A percentile compares a stretch with the other conserved stretches of the same genome.
Conservation (phyloP, 2,113 vertebrate genomes). For the Nerophis ophidion region DNA sequence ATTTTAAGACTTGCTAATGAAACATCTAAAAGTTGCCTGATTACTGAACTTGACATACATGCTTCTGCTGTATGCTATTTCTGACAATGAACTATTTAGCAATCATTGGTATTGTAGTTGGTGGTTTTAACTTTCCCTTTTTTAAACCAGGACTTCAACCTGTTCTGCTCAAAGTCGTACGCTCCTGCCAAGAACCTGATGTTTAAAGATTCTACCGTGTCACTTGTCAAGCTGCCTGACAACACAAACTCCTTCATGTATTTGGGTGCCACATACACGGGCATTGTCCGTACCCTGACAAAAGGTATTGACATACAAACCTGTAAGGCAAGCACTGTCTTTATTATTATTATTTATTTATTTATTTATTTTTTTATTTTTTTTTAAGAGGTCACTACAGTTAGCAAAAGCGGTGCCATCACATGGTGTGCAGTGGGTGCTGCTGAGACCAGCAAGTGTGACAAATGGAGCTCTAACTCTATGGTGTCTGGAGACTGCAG, state of each 20-base stretch:
- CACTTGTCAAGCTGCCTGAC: conserved; percentile 67
- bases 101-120: not conserved
- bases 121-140: no score
- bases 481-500: not conserved
- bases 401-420: conserved; percentile 10
- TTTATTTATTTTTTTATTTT: not conserved
- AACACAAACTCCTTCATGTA: conserved; percentile 75
- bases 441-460: conserved; percentile 77
- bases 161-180: conserved; percentile 73
- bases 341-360: not conserved
- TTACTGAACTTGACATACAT: no score
- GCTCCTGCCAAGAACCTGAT: conserved; percentile 73
- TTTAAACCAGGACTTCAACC: conserved; percentile 38
- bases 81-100: no score
- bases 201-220: conserved; percentile 76
- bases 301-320: conserved; percentile 61
- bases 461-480: conserved; percentile 72
- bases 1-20: no score
- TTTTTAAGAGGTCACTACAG: conserved; percentile 30
- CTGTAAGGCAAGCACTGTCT: not conserved
- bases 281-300: conserved; percentile 57
- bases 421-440: conserved; percentile 79
- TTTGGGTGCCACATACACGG: conserved; percentile 68
- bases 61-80: no score
- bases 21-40: no score